Conservation (phyloP, 2,888 invertebrate species). For the Lithophane ornitopus region DNA sequence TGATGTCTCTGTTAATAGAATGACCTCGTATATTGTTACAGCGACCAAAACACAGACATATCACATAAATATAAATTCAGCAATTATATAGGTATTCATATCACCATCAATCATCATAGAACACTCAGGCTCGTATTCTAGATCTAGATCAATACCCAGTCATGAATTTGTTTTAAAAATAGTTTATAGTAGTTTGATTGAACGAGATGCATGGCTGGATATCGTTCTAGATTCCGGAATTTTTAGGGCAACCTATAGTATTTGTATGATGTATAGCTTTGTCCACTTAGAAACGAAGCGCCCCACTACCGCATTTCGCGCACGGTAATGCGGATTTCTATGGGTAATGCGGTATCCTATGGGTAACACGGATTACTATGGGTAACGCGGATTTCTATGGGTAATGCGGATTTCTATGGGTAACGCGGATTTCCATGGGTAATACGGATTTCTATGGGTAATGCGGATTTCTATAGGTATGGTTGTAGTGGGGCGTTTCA, state of each 20-base stretch:
- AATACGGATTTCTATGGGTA: no score
- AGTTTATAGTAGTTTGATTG: background rate
- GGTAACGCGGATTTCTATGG: no score
- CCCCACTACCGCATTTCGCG: no score
- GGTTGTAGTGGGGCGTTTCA: no score
- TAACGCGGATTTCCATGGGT: no score
- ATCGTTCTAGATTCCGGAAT: slow-evolving; percentile 2
- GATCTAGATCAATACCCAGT: slow-evolving; percentile 16
- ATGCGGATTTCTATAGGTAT: no score
- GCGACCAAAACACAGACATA: background rate
- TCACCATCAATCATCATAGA: slow-evolving; percentile 13
- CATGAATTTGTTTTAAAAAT: slow-evolving; percentile 41
- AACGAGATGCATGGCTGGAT: slow-evolving; percentile 5
- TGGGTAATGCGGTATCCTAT: no score
- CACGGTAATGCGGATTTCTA: no score
- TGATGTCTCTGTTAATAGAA: background rate
- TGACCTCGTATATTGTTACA: slow-evolving; percentile 2
- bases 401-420: no score
- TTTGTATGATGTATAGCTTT: background rate
- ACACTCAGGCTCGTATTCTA: slow-evolving; percentile 4
- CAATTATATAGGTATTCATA: slow-evolving; percentile 12
- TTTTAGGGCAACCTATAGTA: background rate
- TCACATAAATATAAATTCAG: slow-evolving; percentile 12
- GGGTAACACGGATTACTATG: no score
- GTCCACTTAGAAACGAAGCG: no score